Evolutionary conservation across 2,888 invertebrate genomes (phyloP), one percentile per base, ranked within the genome.

Genomic region (Ophion slaviceki): DNA sequence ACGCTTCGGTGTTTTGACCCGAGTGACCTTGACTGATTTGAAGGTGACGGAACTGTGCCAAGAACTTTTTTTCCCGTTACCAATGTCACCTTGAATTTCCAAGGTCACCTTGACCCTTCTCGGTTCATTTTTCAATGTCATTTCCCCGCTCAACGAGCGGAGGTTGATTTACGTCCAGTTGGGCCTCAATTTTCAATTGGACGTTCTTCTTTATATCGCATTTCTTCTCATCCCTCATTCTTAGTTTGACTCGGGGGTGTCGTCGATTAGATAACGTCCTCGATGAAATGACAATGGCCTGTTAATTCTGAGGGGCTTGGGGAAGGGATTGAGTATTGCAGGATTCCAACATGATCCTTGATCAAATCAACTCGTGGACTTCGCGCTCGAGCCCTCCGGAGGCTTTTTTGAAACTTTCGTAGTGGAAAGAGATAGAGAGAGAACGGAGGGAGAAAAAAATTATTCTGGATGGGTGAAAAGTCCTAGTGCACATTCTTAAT

Each of bases 401-500:
- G 28, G 32, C 24, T 40, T 14, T 20, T 1, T 11, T 14, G 28
- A 71, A 71, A 79, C 32, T 71, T 79, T 71, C 64, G 32, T 64
- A 71, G 79, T 64, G 36, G 32, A 64, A 36, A 79, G 62, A 24
- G 14, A 20, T 2, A 6, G 61, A 20, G 61, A 17, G 20, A 24
- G 24, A 57, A 7, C 59, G 24, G 59, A 71, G 64, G 24, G 32
- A 64, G 53, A 64, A 7, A 59, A 64, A 40, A 67, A 78, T 40
- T 57, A 20, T 66, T 57, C 45, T n/a, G 59, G 47, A 62, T 20
- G 61, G 32, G 20, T 53, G 6, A 14, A 71, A 71, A 72, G 40
- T 36, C 53, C 71, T 57, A 57, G 24, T 53, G 71, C 71, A 72
- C 62, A 40, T 64, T 80, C 59, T 28, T 88, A 88, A 90, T 88